Conservation (phyloP, 2,888 invertebrate genomes). For the Aporophyla nigra region DNA sequence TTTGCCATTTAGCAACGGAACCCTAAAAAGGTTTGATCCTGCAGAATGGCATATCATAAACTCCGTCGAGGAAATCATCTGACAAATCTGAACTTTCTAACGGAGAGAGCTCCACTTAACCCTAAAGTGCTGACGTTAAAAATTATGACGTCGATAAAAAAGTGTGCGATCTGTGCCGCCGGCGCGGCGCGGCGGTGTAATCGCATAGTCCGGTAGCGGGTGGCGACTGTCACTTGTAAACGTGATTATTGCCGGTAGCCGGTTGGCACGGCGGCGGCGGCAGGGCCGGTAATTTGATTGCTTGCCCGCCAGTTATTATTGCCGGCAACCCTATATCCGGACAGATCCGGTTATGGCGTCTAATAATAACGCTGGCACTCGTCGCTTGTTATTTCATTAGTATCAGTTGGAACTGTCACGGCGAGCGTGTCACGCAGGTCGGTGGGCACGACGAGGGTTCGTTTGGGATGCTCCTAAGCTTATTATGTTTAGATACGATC, state of each 20-base stretch:
- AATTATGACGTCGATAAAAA: constrained; percentile 70
- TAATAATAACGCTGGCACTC: constrained; percentile 74
- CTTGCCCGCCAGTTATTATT: constrained; percentile 78
- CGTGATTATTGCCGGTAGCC: constrained; percentile 73
- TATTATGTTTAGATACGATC: constrained; percentile 30
- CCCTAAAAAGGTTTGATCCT: constrained; percentile 35
- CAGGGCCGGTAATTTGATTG: constrained; percentile 81
- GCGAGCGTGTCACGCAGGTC: constrained; percentile 43
- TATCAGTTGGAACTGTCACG: constrained; percentile 52
- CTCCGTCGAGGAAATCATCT: constrained; percentile 44
- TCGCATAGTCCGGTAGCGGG: constrained; percentile 55
- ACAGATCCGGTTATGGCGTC: constrained; percentile 76
- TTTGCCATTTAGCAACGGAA: no score
- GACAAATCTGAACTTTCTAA: constrained; percentile 53
- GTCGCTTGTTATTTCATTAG: constrained; percentile 74
- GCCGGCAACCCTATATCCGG: constrained; percentile 79
- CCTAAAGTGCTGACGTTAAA: constrained; percentile 65
- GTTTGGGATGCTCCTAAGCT: constrained; percentile 28
- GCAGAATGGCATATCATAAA: constrained; percentile 47
- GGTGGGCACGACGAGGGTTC: constrained; percentile 42
- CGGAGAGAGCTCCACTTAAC: constrained; percentile 48
- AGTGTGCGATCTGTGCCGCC: constrained; percentile 41
- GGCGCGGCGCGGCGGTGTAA: constrained; percentile 48
- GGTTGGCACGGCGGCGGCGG: constrained; percentile 44
- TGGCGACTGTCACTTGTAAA: constrained; percentile 72